phyloP scores from a whole-genome alignment of 2,797 vertebrate species.

The Hafferia zeledoni region DNA sequence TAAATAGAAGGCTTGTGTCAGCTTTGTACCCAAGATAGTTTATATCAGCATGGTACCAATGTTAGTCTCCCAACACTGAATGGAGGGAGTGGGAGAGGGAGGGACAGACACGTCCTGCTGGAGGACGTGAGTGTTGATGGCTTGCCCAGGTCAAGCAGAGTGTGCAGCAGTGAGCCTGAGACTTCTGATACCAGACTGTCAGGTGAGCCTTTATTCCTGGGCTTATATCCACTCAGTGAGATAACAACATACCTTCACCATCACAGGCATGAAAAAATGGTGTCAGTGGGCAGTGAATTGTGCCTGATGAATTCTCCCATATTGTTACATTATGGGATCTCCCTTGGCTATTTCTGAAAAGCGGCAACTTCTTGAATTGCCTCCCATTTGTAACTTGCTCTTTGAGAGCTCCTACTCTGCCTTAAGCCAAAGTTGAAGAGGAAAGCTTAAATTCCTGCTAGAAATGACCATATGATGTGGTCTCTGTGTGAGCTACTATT shows the following conservation, averaged over 20 bases:
- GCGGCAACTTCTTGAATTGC: not conserved
- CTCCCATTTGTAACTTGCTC: not conserved
- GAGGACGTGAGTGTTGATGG: accelerated
- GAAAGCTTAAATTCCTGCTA: not conserved
- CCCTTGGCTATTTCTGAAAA: not conserved
- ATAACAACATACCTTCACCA: accelerated
- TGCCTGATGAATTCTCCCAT: not conserved
- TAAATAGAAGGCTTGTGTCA: not conserved
- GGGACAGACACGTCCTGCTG: not conserved
- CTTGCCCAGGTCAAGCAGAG: not conserved
- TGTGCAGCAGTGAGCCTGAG: not conserved
- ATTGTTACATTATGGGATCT: not conserved
- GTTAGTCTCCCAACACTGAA: not conserved
- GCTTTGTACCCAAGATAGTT: not conserved
- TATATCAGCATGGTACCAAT: not conserved
- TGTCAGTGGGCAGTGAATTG: not conserved
- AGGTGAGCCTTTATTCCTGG: not conserved
- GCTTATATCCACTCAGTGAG: not conserved
- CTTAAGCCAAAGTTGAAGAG: not conserved
- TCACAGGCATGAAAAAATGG: not conserved
- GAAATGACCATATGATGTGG: not conserved
- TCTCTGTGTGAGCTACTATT: not conserved
- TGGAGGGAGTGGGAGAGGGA: not conserved
- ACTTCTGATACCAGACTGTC: not conserved
- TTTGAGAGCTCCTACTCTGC: not conserved